Conservation (phyloP, 2,888 invertebrate species). For the Lucinisca nassula region DNA sequence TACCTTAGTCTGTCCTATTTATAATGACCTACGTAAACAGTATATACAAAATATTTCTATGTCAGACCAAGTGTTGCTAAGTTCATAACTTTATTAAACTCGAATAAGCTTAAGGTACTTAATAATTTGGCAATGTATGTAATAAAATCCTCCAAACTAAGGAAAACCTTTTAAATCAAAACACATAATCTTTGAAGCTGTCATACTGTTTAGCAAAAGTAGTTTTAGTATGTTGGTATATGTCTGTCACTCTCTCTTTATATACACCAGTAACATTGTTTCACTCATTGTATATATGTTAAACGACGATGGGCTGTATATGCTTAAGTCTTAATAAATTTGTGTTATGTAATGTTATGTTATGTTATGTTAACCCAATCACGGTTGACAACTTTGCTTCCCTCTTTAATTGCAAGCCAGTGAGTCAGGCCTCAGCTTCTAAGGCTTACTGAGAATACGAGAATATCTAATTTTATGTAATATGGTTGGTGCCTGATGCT, state of each 20-base stretch:
- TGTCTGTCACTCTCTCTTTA: background rate
- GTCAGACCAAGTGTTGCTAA: background rate
- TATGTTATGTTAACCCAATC: no score
- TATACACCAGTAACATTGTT: background rate
- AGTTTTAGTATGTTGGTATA: background rate
- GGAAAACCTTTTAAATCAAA: background rate
- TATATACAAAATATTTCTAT: background rate
- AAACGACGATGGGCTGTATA: background rate
- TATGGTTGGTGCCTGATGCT: no score
- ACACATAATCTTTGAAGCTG: background rate
- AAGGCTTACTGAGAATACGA: no score
- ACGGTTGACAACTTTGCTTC: no score
- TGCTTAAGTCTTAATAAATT: background rate
- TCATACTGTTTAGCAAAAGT: background rate
- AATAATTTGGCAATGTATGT: background rate
- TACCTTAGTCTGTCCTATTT: background rate
- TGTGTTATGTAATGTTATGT: background rate
- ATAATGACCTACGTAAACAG: background rate
- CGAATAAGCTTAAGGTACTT: background rate
- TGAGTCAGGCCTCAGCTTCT: no score
- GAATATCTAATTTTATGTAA: no score
- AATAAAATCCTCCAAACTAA: background rate
- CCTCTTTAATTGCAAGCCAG: no score
- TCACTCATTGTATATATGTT: background rate
- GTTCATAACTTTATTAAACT: background rate